phyloP scores from a whole-genome alignment of 2,113 vertebrate species.

The Callocephalon fimbriatum region DNA sequence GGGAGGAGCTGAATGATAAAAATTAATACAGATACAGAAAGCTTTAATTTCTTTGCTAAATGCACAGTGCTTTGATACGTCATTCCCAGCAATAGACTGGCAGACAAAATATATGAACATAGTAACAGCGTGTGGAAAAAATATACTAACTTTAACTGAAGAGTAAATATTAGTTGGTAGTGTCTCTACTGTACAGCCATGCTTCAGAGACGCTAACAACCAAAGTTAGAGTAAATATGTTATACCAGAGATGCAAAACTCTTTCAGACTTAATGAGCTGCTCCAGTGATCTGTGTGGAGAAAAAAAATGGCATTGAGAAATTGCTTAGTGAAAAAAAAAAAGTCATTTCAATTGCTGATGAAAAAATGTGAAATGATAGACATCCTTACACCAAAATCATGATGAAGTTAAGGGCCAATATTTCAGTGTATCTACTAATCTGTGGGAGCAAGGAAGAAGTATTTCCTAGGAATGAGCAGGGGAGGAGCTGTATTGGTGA shows the following conservation, averaged over 20 bases:
- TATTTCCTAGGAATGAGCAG: not conserved
- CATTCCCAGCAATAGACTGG: not conserved
- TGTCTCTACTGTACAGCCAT: not conserved
- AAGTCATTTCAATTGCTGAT: not conserved
- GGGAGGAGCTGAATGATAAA: not conserved
- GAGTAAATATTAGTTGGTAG: not conserved
- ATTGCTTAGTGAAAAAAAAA: not conserved
- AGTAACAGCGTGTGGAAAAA: not conserved
- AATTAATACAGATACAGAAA: not conserved
- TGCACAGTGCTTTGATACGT: not conserved
- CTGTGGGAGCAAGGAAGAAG: not conserved
- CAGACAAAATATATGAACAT: not conserved
- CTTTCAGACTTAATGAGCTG: not conserved
- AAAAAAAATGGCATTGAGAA: not conserved
- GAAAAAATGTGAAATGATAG: not conserved
- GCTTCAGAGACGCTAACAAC: not conserved
- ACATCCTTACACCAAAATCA: not conserved
- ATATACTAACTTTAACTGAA: not conserved
- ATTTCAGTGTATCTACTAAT: not conserved
- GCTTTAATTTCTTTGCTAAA: not conserved
- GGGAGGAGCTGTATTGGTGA: accelerated
- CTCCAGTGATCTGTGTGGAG: not conserved
- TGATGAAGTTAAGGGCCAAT: not conserved
- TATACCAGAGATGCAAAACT: not conserved
- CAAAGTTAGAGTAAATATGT: not conserved